Evolutionary conservation across 2,113 vertebrate species (phyloP), one percentile per base, ranked within the genome.

Genomic region (Pandion haliaetus): DNA sequence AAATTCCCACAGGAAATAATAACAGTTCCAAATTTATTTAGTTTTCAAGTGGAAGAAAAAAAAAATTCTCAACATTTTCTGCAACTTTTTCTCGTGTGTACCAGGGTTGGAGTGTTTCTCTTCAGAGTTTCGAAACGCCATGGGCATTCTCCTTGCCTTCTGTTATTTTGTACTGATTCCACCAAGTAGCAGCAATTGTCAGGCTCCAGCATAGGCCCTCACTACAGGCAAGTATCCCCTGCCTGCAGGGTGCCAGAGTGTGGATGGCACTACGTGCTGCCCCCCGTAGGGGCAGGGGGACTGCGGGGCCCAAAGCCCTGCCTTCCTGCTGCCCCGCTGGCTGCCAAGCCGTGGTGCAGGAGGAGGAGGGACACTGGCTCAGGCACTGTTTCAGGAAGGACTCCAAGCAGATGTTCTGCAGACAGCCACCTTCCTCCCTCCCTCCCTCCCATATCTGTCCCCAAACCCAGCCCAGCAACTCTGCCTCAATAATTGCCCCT

Each of bases 201-300:
- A 26, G 25, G 40, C 20, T 47, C 12, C 4, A 3, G 23, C 29
- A 6, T 3, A n/a, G 28, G 17, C 11, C 10, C 11, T 38, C 15
- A 1, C 9, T 25, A 2, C 5, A 11, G 54, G 36, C 10, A 5
- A 10, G 9, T 3, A 42, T 70, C 6, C 29, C 47, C 19, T 70
- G 58, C 23, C 58, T 20, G 38, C 36, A 19, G 36, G 18, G 47
- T 63, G 71, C 24, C 17, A 3, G 32, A 8, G 10, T 2, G 21
- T 5, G 26, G 40, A 0, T 47, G 36, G 8, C 63, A 29, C 18
- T 5, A 2, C 0, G 1, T 10, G 25, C 38, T 40, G 14, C 42
- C 38, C 58, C 44, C 17, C 47, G 4, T 1, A 14, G 0, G 8
- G 44, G 24, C 31, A 1, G 12, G 15, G 15, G 10, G 1, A 17